phyloP scores from a whole-genome alignment of 1,140 invertebrate species.

The Wiebesia pumilae region DNA sequence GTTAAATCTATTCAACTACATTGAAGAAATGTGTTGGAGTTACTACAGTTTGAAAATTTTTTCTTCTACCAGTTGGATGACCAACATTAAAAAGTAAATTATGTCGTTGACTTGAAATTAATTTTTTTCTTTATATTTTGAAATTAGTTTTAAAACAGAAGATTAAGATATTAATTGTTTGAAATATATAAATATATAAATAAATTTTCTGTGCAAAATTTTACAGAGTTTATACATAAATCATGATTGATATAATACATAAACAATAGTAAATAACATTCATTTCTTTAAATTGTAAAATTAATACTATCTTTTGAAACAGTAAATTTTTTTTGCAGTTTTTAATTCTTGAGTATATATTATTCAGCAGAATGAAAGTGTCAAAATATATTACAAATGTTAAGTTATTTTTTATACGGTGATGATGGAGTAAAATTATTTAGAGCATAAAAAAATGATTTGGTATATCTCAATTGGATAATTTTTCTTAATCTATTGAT shows the following conservation, averaged over 20 bases:
- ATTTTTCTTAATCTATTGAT: neutral
- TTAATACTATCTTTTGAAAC: no score
- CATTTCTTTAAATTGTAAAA: no score
- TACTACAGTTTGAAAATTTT: neutral
- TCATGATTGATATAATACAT: no score
- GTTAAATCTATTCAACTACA: neutral
- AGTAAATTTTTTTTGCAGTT: neutral
- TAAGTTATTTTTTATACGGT: neutral
- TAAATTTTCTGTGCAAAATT: neutral
- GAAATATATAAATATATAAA: neutral
- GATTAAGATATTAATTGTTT: neutral
- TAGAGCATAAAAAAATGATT: neutral
- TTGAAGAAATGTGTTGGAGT: neutral
- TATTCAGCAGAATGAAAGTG: neutral
- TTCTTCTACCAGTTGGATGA: neutral
- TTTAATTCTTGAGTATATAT: neutral
- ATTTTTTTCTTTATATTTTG: neutral
- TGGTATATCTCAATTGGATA: conserved; percentile 16
- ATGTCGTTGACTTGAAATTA: neutral
- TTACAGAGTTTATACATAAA: neutral
- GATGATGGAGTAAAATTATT: neutral
- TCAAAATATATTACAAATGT: neutral
- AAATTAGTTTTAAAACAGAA: no score
- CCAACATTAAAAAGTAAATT: neutral
- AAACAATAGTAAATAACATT: no score